Evolutionary conservation across 92 coral and sea anemone genomes (phyloP).

Genomic region (Diadumene lineata): DNA sequence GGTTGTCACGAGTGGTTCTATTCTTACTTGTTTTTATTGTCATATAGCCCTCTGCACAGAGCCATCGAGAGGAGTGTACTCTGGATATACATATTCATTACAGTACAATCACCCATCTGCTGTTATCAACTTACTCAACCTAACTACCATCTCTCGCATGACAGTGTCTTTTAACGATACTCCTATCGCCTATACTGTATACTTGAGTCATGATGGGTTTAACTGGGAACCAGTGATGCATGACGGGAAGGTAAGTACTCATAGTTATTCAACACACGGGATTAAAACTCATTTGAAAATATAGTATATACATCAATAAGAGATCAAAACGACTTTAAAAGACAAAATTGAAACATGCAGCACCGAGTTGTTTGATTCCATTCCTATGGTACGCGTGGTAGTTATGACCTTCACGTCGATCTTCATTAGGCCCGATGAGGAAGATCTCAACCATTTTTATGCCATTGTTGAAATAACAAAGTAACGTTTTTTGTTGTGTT

Average conservation of each 20-base stretch:
- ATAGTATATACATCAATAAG: neutral
- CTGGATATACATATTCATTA: neutral
- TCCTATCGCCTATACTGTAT: slow-evolving; percentile 5
- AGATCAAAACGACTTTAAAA: neutral
- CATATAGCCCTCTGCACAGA: no score
- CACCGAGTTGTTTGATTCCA: no score
- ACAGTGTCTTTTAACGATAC: neutral
- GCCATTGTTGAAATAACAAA: neutral
- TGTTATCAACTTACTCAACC: neutral
- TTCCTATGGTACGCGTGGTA: no score
- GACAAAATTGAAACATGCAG: no score
- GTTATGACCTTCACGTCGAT: no score
- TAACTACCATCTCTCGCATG: neutral
- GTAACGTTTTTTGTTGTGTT: neutral
- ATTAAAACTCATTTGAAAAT: neutral
- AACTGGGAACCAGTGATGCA: slow-evolving; percentile 19
- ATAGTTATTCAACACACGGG: no score
- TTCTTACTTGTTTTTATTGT: no score
- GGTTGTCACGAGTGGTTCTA: no score
- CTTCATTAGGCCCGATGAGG: no score
- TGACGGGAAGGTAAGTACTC: slow-evolving; percentile 21
- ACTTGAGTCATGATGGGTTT: slow-evolving; percentile 12
- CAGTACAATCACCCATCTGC: neutral
- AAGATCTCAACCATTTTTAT: no score
- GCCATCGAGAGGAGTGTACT: neutral